Base-by-base conservation (phyloP, 2,113 vertebrate species). In the Casuarius casuarius region DNA sequence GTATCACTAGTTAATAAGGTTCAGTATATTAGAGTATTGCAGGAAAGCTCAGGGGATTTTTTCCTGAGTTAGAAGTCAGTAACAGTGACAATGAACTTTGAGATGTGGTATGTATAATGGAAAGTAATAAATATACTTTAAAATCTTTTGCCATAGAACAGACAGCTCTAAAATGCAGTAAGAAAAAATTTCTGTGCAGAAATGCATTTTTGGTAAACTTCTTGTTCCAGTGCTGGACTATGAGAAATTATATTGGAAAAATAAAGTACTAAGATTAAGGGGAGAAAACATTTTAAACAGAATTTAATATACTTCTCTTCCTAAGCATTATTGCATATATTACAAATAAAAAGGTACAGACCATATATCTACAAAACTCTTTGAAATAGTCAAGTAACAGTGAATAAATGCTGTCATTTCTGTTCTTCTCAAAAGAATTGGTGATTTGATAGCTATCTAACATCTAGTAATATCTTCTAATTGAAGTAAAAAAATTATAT, bases 71-170 rank as follows among this genome's bases (percentile, higher is more conserved):
- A 49, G 16, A 89, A 92, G 54, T 87, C 76, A 66, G 89, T n/a
- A 78, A 72, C 48, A 78, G 68, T n/a, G 25, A 84, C 79, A 54
- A 83, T 87, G n/a, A 96, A 28, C 74, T 89, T 76, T 35, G 44
- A 80, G 54, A 95, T 86, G 40, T 42, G 14, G 18, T 11, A 51
- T 11, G 62, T 52, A 68, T n/a, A 82, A 29, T 77, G 54, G 38
- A 82, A 90, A 83, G 59, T 59, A 86, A 94, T 86, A 94, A 92
- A 89, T 67, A 33, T 18, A 38, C 12, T 16, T 94, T 79, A 82
- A 92, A 89, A 67, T 75, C 25, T 7, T 63, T 54, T 91, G 51
- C 14, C 33, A 74, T 81, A 91, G 40, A 85, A 84, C 23, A 88
- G 68, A 88, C 35, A 76, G 49, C 18, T 44, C 22, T 73, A 59